Evolutionary conservation across 1,140 invertebrate species (phyloP).

Genomic region (Brachystomella parvula): DNA sequence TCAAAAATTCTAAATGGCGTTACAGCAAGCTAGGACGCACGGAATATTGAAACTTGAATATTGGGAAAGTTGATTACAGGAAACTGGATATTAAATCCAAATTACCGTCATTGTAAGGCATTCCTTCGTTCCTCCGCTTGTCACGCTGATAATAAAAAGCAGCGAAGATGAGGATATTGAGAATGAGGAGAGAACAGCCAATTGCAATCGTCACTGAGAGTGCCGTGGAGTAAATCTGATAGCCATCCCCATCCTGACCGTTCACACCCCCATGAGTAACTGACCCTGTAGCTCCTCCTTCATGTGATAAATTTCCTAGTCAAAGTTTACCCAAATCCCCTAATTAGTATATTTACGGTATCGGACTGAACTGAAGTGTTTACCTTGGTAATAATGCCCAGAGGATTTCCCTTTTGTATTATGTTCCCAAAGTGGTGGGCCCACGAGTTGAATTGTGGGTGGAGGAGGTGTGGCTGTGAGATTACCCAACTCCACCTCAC

Average conservation of each 20-base stretch:
- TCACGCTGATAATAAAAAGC: slow-evolving; percentile 89
- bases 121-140: slow-evolving; percentile 53
- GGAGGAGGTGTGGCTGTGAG: slow-evolving; percentile 37
- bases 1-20: not conserved
- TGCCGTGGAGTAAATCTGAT: slow-evolving; percentile 77
- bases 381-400: slow-evolving; percentile 28
- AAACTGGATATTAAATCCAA: not conserved
- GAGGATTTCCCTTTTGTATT: slow-evolving; percentile 21
- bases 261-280: slow-evolving; percentile 16
- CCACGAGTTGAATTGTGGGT: slow-evolving; percentile 35
- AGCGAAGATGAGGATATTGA: slow-evolving; percentile 87
- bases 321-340: not conserved
- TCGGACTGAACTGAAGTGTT: not conserved
- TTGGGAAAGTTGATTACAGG: not conserved
- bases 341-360: not conserved
- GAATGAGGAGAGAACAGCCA: slow-evolving; percentile 76
- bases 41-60: not conserved
- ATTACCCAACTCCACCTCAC: slow-evolving; percentile 1
- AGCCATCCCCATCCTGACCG: slow-evolving; percentile 62
- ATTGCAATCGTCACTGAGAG: slow-evolving; percentile 89
- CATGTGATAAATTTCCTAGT: slow-evolving; percentile 12
- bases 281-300: slow-evolving; percentile 19
- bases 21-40: not conserved
- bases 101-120: slow-evolving; percentile 2
- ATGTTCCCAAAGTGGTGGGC: slow-evolving; percentile 37